Percentiles rank a stretch among this genome's conserved stretches.
Evolutionary conservation across 92 coral and sea anemone species (phyloP).

Genomic region (Actinostola sp.): DNA sequence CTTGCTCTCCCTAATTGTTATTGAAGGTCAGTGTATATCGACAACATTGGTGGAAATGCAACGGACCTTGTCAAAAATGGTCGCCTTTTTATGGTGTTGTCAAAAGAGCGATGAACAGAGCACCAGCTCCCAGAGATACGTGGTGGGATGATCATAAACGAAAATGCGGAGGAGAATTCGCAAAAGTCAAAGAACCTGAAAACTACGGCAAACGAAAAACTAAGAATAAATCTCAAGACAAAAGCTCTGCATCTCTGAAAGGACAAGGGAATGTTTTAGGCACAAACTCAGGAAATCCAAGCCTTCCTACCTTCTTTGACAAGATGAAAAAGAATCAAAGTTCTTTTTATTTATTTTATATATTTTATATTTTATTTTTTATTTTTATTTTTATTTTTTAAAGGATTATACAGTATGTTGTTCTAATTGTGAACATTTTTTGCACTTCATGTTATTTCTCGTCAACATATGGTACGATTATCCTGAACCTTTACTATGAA

Average conservation of each 20-base stretch:
- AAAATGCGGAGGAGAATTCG: slow-evolving; percentile 92
- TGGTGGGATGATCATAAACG: slow-evolving; percentile 99
- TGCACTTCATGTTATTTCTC: no score
- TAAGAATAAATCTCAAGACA: slow-evolving; percentile 33
- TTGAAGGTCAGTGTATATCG: slow-evolving; percentile 87
- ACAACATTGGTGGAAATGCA: slow-evolving; percentile 98
- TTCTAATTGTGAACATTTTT: no score
- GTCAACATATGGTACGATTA: no score
- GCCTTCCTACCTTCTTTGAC: slow-evolving; percentile 48
- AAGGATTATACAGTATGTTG: no score
- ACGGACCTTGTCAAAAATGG: slow-evolving; percentile 92
- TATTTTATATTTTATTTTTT: no score
- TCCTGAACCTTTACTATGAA: no score
- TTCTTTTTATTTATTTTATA: no score
- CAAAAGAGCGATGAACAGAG: slow-evolving; percentile 93
- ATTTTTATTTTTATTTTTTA: no score
- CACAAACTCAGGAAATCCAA: slow-evolving; percentile 13
- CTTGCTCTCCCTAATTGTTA: not conserved
- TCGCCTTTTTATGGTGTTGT: slow-evolving; percentile 96
- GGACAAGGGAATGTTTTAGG: slow-evolving; percentile 29
- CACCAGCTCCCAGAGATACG: slow-evolving; percentile 89
- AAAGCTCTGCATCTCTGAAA: slow-evolving; percentile 8
- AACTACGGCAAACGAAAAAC: slow-evolving; percentile 81
- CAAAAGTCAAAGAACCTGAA: slow-evolving; percentile 91
- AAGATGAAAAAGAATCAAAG: slow-evolving; percentile 29